Conservation (phyloP, 2,888 invertebrate genomes). For the Polyommatus iphigenia region DNA sequence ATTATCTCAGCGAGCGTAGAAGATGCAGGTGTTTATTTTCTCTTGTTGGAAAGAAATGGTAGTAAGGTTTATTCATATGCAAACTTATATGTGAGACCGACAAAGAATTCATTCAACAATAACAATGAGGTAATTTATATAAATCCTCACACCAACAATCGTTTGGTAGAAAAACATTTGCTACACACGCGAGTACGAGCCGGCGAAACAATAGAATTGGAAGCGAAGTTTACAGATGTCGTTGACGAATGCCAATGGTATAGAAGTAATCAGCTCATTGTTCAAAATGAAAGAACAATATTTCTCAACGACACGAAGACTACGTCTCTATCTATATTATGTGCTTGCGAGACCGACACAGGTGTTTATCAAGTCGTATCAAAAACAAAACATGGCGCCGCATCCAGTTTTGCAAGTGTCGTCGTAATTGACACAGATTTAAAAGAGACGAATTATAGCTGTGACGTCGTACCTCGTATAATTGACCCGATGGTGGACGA, state of each 20-base stretch:
- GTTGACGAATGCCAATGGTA: conserved; percentile 44
- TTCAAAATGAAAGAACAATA: conserved; percentile 40
- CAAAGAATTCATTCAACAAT: conserved; percentile 31
- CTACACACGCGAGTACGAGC: conserved; percentile 39
- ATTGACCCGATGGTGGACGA: conserved; percentile 45
- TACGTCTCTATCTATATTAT: conserved; percentile 41
- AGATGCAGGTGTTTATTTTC: conserved; percentile 47
- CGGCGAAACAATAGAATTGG: conserved; percentile 43
- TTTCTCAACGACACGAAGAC: conserved; percentile 37
- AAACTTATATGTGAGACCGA: conserved; percentile 43
- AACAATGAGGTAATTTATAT: conserved; percentile 38
- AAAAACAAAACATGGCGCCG: conserved; percentile 42
- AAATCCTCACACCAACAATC: conserved; percentile 29
- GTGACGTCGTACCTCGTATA: conserved; percentile 40
- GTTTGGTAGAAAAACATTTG: conserved; percentile 41
- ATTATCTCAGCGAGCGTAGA: conserved; percentile 39
- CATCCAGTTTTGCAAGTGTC: conserved; percentile 47
- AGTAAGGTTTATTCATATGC: conserved; percentile 42
- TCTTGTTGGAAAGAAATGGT: conserved; percentile 40
- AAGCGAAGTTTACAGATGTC: conserved; percentile 39
- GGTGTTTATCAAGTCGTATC: conserved; percentile 47
- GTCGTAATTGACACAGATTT: conserved; percentile 40
- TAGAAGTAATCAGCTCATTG: conserved; percentile 43
- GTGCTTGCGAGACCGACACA: conserved; percentile 44
- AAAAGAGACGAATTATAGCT: conserved; percentile 32